Evolutionary conservation across 2,113 vertebrate genomes (phyloP).

Genomic region (Sebastes schlegelii): DNA sequence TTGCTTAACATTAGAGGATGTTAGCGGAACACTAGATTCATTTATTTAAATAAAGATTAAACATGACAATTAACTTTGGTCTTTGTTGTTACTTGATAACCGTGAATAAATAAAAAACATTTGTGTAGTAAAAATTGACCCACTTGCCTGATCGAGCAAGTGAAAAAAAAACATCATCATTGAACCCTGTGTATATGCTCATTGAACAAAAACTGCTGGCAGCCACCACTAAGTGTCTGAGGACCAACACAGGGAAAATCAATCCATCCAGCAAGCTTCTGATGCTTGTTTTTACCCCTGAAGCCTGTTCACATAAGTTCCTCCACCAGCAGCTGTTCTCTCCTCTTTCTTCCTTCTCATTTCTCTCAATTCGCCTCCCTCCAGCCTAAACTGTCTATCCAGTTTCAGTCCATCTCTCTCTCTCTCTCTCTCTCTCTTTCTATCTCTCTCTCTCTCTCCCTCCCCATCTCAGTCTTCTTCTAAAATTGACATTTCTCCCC

Average conservation of each 20-base stretch:
- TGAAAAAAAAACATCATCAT: no score
- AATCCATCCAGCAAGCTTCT: conserved; percentile 43
- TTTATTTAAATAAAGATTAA: no score
- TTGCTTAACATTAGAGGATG: no score
- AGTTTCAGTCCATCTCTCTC: conserved; percentile 22
- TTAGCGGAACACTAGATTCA: no score
- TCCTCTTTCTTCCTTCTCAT: conserved; percentile 9
- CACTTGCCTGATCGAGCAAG: no score
- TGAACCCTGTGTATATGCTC: neutral
- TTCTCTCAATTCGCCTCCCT: conserved; percentile 23
- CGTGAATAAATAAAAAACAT: no score
- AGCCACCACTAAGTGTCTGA: conserved; percentile 56
- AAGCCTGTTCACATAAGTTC: conserved; percentile 58
- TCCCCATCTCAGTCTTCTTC: neutral
- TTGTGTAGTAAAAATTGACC: no score
- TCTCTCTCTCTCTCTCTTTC: neutral
- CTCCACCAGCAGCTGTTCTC: conserved; percentile 33
- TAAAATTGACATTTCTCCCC: conserved; percentile 11
- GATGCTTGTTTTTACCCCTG: conserved; percentile 59
- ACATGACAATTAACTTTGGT: no score
- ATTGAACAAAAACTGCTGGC: conserved; percentile 50
- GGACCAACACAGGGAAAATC: conserved; percentile 40
- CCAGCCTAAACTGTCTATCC: conserved; percentile 19
- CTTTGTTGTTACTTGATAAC: no score
- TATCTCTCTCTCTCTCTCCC: neutral